Conservation (phyloP, 2,113 vertebrate species). For the Dryoscopus gambensis region DNA sequence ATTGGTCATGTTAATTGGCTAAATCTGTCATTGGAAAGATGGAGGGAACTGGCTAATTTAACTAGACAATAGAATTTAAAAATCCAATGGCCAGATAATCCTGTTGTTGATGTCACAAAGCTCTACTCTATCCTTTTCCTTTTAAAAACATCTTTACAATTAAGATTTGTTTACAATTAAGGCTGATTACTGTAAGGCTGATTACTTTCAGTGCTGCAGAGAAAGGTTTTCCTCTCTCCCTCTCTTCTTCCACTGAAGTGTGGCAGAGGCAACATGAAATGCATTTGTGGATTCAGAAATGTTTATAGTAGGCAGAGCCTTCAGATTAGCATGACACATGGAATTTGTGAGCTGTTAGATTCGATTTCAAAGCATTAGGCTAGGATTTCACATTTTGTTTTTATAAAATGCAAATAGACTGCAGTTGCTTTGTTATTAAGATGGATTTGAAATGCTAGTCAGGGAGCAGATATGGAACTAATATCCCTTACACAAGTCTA, state of each 20-base stretch:
- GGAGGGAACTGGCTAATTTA: background rate
- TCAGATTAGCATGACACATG: slow-evolving; percentile 56
- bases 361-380: slow-evolving; percentile 52
- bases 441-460: slow-evolving; percentile 19
- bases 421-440: slow-evolving; percentile 40
- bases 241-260: slow-evolving; percentile 23
- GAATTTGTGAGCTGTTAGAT: slow-evolving; percentile 54
- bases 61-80: background rate
- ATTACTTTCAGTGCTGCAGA: slow-evolving; percentile 34
- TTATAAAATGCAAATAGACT: slow-evolving; percentile 48
- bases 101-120: background rate
- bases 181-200: slow-evolving; percentile 23
- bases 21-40: background rate
- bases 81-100: background rate
- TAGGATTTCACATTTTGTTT: slow-evolving; percentile 60
- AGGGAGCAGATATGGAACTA: slow-evolving; percentile 18
- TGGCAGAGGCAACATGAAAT: slow-evolving; percentile 37
- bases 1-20: background rate
- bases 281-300: slow-evolving; percentile 51
- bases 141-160: slow-evolving; percentile 28
- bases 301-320: slow-evolving; percentile 45
- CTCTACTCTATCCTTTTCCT: background rate
- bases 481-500: background rate
- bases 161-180: slow-evolving; percentile 4
- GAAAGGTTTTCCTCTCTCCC: background rate